Conservation (phyloP, 2,888 invertebrate genomes). For the Limnephilus auricula region DNA sequence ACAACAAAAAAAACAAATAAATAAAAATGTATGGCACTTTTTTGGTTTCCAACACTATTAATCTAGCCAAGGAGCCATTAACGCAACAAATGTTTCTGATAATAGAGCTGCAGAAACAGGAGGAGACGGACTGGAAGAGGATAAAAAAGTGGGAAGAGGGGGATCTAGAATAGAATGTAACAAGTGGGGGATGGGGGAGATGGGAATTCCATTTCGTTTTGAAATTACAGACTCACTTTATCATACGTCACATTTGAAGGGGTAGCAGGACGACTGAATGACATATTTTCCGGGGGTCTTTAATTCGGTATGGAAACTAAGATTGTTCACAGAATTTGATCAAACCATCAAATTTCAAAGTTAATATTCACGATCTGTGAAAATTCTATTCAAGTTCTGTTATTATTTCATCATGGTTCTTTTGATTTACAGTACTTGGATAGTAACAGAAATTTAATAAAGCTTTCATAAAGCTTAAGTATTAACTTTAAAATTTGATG, state of each 20-base stretch:
- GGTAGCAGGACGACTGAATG: slow-evolving; percentile 52
- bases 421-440: too few relatives aligned
- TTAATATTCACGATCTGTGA: too few relatives aligned
- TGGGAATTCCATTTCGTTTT: slow-evolving; percentile 51
- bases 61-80: slow-evolving; percentile 37
- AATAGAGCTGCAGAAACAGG: slow-evolving; percentile 27
- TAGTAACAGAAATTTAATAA: too few relatives aligned
- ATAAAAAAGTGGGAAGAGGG: neutral
- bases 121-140: neutral
- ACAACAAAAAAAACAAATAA: too few relatives aligned
- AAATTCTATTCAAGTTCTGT: too few relatives aligned
- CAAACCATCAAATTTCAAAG: too few relatives aligned
- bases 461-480: too few relatives aligned
- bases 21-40: neutral
- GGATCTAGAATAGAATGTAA: slow-evolving; percentile 5
- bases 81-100: slow-evolving; percentile 37
- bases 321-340: too few relatives aligned
- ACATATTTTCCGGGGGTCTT: slow-evolving; percentile 45
- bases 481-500: too few relatives aligned
- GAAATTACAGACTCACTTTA: slow-evolving; percentile 58
- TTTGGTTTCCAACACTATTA: slow-evolving; percentile 15
- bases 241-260: slow-evolving; percentile 60
- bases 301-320: slow-evolving; percentile 20
- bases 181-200: slow-evolving; percentile 25
- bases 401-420: too few relatives aligned